phyloP scores from a whole-genome alignment of 2,113 vertebrate species.

The Castor canadensis region DNA sequence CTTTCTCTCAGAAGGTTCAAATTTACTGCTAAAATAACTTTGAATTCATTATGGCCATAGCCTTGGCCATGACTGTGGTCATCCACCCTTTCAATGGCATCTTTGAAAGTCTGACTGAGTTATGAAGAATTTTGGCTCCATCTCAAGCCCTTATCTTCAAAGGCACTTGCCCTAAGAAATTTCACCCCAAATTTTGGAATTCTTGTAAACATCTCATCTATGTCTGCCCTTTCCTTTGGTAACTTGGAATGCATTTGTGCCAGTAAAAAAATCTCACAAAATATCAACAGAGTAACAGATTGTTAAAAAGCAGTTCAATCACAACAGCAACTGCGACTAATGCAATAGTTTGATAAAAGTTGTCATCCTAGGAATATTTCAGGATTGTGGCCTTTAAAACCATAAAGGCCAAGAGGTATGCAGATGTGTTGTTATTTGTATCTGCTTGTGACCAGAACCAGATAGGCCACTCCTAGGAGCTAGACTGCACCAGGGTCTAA shows the following conservation, averaged over 20 bases:
- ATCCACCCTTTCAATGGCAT: constrained; percentile 13
- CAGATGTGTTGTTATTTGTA: background rate
- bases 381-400: background rate
- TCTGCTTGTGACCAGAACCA: background rate
- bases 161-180: constrained; percentile 71
- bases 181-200: constrained; percentile 73
- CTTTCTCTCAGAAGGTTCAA: background rate
- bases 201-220: constrained; percentile 75
- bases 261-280: constrained; percentile 44
- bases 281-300: constrained; percentile 10
- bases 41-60: background rate
- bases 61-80: background rate
- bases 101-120: background rate
- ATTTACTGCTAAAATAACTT: background rate
- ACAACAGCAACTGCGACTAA: background rate
- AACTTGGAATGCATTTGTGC: constrained; percentile 56
- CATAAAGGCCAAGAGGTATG: constrained; percentile 26
- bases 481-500: background rate
- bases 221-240: constrained; percentile 73
- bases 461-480: background rate
- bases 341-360: constrained; percentile 23
- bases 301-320: constrained; percentile 59
- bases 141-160: constrained; percentile 61
- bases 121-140: constrained; percentile 38
- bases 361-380: constrained; percentile 21